Conservation (phyloP, 92 coral and sea anemone species). For the Plumapathes pennacea region DNA sequence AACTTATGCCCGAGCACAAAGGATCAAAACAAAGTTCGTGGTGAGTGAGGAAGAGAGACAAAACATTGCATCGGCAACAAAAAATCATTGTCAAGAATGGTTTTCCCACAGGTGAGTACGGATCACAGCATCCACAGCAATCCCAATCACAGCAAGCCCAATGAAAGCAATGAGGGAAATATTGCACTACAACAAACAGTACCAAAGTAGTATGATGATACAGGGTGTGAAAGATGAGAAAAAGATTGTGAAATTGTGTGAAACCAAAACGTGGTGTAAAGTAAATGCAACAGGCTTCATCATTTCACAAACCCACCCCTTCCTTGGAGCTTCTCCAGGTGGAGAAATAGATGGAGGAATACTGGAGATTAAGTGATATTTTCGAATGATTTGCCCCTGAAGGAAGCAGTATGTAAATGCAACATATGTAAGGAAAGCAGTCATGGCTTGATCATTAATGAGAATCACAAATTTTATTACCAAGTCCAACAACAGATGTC, state of each 20-base stretch:
- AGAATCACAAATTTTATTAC: slow-evolving; percentile 50
- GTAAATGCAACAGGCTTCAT: slow-evolving; percentile 21
- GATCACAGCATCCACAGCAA: slow-evolving; percentile 64
- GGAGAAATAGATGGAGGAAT: slow-evolving; percentile 12
- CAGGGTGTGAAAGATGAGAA: neutral
- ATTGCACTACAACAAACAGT: slow-evolving; percentile 38
- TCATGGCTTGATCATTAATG: slow-evolving; percentile 18
- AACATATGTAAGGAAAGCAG: slow-evolving; percentile 34
- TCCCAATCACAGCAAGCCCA: slow-evolving; percentile 49
- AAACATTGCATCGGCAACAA: slow-evolving; percentile 52
- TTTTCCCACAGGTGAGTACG: slow-evolving; percentile 41
- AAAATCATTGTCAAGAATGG: slow-evolving; percentile 60
- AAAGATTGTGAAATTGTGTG: slow-evolving; percentile 9
- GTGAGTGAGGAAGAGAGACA: slow-evolving; percentile 57
- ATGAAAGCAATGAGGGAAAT: slow-evolving; percentile 70
- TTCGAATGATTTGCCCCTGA: slow-evolving; percentile 5
- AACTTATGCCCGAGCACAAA: slow-evolving; percentile 47
- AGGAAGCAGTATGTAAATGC: slow-evolving; percentile 29
- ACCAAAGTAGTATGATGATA: slow-evolving; percentile 47
- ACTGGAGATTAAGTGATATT: slow-evolving; percentile 28
- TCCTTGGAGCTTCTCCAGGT: slow-evolving; percentile 24
- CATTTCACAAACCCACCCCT: slow-evolving; percentile 25
- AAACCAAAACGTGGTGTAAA: slow-evolving; percentile 10
- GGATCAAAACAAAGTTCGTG: slow-evolving; percentile 45
- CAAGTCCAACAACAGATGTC: slow-evolving; percentile 51